phyloP scores from a whole-genome alignment of 2,113 vertebrate genomes.

The Chaenocephalus aceratus region DNA sequence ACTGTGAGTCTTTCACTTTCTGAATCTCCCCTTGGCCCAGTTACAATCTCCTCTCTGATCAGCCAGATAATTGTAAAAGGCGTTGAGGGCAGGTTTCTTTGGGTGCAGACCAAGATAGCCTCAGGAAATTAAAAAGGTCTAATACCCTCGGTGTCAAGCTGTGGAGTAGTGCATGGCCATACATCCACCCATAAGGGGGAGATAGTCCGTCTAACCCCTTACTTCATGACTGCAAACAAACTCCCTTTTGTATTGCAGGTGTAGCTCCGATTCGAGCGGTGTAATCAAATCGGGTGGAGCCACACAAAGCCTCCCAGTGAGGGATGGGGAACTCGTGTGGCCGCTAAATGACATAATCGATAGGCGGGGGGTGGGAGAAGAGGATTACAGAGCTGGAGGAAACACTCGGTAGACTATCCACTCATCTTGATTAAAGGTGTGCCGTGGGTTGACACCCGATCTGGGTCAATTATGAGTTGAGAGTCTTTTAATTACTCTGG shows the following conservation, averaged over 20 bases:
- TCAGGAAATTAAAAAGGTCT: slow-evolving; percentile 45
- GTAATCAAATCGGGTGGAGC: slow-evolving; percentile 68
- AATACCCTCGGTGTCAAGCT: neutral
- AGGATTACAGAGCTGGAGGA: slow-evolving; percentile 73
- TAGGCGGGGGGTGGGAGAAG: slow-evolving; percentile 60
- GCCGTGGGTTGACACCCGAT: slow-evolving; percentile 50
- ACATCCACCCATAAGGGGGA: neutral
- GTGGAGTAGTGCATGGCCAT: neutral
- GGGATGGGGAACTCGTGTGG: slow-evolving; percentile 48
- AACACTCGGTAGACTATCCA: slow-evolving; percentile 54
- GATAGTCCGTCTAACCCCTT: neutral
- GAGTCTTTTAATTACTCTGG: slow-evolving; percentile 62
- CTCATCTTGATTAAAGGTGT: slow-evolving; percentile 75
- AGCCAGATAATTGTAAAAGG: slow-evolving; percentile 52
- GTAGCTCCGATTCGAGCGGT: slow-evolving; percentile 36
- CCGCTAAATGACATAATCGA: slow-evolving; percentile 76
- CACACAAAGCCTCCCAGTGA: slow-evolving; percentile 52
- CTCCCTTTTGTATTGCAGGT: slow-evolving; percentile 11
- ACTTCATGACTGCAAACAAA: slow-evolving; percentile 35
- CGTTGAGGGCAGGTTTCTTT: slow-evolving; percentile 33
- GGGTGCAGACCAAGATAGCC: slow-evolving; percentile 37
- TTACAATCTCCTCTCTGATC: slow-evolving; percentile 51
- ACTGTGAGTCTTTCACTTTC: slow-evolving; percentile 14
- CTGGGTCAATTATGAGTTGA: slow-evolving; percentile 65
- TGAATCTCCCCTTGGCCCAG: slow-evolving; percentile 43